Evolutionary conservation across 2,797 vertebrate species (phyloP).

Genomic region (Emydoidea blandingii): DNA sequence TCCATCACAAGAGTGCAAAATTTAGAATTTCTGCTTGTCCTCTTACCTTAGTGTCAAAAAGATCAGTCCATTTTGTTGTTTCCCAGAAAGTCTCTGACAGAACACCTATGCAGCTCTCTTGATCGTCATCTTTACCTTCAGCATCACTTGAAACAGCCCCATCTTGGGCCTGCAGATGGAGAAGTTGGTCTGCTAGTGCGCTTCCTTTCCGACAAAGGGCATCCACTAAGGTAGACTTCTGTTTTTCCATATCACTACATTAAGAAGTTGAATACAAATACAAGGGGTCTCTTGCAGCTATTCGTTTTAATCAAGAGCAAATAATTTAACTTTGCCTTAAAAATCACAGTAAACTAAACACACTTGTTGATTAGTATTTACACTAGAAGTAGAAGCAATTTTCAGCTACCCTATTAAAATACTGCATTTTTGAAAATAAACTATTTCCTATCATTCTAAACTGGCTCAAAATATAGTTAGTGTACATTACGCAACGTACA

Average conservation of each 20-base stretch:
- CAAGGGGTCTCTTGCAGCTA: background rate
- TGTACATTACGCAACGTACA: background rate
- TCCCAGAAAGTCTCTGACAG: conserved; percentile 94
- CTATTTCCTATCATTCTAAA: background rate
- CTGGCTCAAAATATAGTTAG: background rate
- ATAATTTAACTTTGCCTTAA: background rate
- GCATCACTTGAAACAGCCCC: conserved; percentile 83
- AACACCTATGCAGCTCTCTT: conserved; percentile 81
- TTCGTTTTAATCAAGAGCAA: background rate
- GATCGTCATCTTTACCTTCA: conserved; percentile 88
- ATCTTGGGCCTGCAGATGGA: conserved; percentile 85
- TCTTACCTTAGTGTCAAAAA: conserved; percentile 94
- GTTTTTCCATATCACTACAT: conserved; percentile 97
- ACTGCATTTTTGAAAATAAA: background rate
- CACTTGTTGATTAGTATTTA: background rate
- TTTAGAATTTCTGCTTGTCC: background rate
- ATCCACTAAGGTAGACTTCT: conserved; percentile 94
- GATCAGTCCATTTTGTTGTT: conserved; percentile 96
- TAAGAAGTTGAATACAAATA: background rate
- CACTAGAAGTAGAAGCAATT: background rate
- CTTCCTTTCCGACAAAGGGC: conserved; percentile 95
- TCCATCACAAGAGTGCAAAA: background rate
- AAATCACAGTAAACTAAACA: background rate
- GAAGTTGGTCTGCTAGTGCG: conserved; percentile 91
- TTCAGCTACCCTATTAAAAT: background rate